These are phyloP conservation scores for Micromesistius poutassou DNA, from an alignment of 2,797 vertebrate genomes.

Conservation along the genomic window DNA sequence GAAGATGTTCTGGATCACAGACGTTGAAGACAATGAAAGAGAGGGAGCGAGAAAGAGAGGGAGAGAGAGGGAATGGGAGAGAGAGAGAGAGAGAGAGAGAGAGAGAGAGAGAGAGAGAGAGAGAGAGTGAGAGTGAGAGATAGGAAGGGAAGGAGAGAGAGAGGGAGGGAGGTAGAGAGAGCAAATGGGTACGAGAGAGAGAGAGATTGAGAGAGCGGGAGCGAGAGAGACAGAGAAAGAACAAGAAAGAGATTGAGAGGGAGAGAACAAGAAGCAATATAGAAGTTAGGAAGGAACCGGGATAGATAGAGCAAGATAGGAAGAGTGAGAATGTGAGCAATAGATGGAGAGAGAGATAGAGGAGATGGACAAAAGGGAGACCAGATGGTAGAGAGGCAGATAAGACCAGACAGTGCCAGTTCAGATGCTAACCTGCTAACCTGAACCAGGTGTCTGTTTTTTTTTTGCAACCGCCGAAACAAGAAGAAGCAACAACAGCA, in stretches of 20 bases:
- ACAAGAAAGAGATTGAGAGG: not conserved
- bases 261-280: not conserved
- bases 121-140: not conserved
- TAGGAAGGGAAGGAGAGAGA: not conserved
- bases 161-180: not conserved
- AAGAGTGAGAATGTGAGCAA: not conserved
- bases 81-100: too few relatives aligned
- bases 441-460: slow-evolving; percentile 9
- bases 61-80: too few relatives aligned
- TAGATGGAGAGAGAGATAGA: not conserved
- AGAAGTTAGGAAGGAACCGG: not conserved
- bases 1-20: slow-evolving; percentile 79
- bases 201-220: too few relatives aligned
- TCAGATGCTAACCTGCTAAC: slow-evolving; percentile 7
- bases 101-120: too few relatives aligned
- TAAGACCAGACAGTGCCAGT: slow-evolving; percentile 11
- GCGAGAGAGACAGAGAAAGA: too few relatives aligned
- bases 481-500: not conserved
- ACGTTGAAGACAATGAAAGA: slow-evolving; percentile 19
- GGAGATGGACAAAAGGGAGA: not conserved
- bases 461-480: too few relatives aligned
- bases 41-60: not conserved
- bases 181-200: too few relatives aligned
- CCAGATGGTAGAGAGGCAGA: slow-evolving; percentile 40
- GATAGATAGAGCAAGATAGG: not conserved